Base-by-base conservation (phyloP, 2,888 invertebrate genomes). In the Acrobasis consociella region DNA sequence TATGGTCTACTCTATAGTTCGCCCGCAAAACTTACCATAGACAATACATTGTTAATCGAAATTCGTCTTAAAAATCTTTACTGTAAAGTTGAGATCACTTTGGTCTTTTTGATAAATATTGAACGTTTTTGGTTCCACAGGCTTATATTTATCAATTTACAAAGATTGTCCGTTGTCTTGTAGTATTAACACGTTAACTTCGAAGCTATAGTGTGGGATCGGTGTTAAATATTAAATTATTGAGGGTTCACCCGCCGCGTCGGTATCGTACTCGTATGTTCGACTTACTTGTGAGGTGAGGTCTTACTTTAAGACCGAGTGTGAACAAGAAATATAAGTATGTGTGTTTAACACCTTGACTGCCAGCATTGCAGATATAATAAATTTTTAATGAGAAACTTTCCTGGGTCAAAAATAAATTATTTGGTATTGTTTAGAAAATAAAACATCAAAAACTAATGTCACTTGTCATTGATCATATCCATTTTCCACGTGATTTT, bases 111-210 rank as follows among this genome's bases (percentile, higher is more conserved):
- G 52, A 58, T 70, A 70, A 73, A 77, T 82, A 77, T 77, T 69
- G 71, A 72, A 72, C 72, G 72, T 76, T 80, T 80, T 76, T 69
- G 77, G 78, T 81, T 76, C 82, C 85, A 84, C 82, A 85, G 82
- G 80, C 70, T 76, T 77, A 82, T 87, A 88, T 87, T 88, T 88
- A 90, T 89, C 86, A 89, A 87, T 88, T 89, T 87, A 82, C 77
- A 79, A 85, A 86, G 85, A 86, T 85, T 85, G 87, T 83, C 82
- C 81, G 77, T 77, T 85, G 85, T 82, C 82, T 82, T 76, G 79
- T 77, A 74, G 74, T 87, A 89, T 89, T 88, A 88, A 88, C 88
- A 89, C 85, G 86, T 89, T 86, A 83, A 72, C 77, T 78, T 83
- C 81, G 81, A 80, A 79, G 80, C 75, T 72, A 75, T 63, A 74